Evolutionary conservation across 2,888 invertebrate genomes (phyloP).

Genomic region (Malachius bipustulatus): DNA sequence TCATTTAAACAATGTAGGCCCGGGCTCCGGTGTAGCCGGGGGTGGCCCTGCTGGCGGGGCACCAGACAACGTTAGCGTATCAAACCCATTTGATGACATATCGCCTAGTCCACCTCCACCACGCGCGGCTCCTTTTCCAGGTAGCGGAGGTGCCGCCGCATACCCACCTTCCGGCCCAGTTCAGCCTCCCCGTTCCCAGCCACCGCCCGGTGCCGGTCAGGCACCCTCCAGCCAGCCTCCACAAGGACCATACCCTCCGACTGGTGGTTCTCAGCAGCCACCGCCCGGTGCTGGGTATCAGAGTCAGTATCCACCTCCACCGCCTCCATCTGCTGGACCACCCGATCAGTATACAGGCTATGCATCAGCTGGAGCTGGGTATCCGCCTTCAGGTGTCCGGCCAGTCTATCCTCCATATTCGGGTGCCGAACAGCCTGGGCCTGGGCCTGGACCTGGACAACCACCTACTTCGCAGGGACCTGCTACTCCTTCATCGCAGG

Average conservation of each 20-base stretch:
- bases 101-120: constrained; percentile 41
- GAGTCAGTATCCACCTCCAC: constrained; percentile 54
- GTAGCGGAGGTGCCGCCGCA: constrained; percentile 38
- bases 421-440: constrained; percentile 21
- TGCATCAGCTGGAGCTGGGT: constrained; percentile 38
- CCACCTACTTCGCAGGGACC: constrained; percentile 29
- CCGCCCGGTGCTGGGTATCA: constrained; percentile 12
- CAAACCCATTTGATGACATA: constrained; percentile 76
- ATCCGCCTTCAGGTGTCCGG: constrained; percentile 58
- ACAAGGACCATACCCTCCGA: constrained; percentile 43
- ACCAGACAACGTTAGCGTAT: constrained; percentile 70
- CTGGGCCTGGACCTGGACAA: constrained; percentile 30
- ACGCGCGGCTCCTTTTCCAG: constrained; percentile 33
- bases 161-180: constrained; percentile 35
- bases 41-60: constrained; percentile 38
- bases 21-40: too few relatives aligned
- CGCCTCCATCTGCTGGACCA: constrained; percentile 35
- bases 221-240: constrained; percentile 56
- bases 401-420: constrained; percentile 56
- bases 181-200: constrained; percentile 34
- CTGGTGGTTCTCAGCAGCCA: constrained; percentile 23
- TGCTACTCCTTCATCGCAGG: constrained; percentile 27
- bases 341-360: constrained; percentile 48
- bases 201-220: constrained; percentile 43
- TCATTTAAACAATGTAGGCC: constrained; percentile 34